phyloP scores from a whole-genome alignment of 2,113 vertebrate genomes.

The Eublepharis macularius region DNA sequence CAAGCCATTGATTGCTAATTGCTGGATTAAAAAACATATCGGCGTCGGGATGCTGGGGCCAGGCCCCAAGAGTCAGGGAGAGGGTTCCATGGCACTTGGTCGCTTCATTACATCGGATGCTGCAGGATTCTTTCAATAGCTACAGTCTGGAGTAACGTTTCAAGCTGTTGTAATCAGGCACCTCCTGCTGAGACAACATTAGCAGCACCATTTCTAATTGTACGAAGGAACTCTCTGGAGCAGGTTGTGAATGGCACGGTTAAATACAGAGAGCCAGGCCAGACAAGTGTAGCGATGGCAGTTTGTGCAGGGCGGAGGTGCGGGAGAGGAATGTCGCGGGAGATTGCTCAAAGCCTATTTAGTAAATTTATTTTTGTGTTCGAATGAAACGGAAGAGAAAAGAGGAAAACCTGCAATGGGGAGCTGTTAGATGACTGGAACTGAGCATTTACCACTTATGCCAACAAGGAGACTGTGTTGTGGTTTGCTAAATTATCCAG shows the following conservation, averaged over 20 bases:
- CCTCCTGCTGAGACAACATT: neutral
- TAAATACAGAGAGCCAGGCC: neutral
- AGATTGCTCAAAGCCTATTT: slow-evolving; percentile 38
- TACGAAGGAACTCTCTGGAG: neutral
- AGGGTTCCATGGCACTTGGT: too few species aligned
- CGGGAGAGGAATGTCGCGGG: neutral
- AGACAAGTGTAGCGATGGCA: neutral
- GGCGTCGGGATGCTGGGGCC: too few species aligned
- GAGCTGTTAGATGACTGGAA: slow-evolving; percentile 16
- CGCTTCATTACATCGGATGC: too few species aligned
- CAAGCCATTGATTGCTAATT: too few species aligned
- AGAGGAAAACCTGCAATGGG: neutral
- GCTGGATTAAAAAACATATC: too few species aligned
- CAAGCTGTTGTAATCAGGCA: neutral
- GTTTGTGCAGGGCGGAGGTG: neutral
- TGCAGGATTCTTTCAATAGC: neutral
- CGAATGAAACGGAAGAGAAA: slow-evolving; percentile 42
- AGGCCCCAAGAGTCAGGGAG: too few species aligned
- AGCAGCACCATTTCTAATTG: neutral
- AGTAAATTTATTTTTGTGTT: slow-evolving; percentile 43
- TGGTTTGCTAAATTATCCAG: slow-evolving; percentile 31
- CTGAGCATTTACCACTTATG: slow-evolving; percentile 29
- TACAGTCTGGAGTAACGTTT: neutral
- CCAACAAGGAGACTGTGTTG: neutral
- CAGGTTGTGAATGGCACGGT: neutral